Percentiles rank a stretch among this genome's conserved stretches.
Evolutionary conservation across 2,113 vertebrate species (phyloP).

Genomic region (Porphyrio hochstetteri): DNA sequence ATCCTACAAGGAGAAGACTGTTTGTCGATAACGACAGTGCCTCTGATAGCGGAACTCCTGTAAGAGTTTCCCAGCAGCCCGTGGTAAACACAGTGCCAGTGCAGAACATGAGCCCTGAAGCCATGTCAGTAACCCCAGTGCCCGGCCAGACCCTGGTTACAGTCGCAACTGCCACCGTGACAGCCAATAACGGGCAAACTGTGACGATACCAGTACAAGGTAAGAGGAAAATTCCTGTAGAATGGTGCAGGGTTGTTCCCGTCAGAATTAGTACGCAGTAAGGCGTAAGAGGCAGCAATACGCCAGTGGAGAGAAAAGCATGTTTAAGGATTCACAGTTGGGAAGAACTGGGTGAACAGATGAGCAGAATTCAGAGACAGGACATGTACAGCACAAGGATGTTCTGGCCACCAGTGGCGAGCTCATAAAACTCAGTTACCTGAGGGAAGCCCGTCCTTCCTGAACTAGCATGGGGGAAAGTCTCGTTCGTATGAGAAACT

Average conservation of each 20-base stretch:
- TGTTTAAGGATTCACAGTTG: neutral
- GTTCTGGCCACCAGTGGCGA: neutral
- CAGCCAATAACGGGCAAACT: slow-evolving; percentile 85
- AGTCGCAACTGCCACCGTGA: slow-evolving; percentile 86
- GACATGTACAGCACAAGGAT: neutral
- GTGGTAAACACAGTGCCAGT: slow-evolving; percentile 73
- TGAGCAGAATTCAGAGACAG: neutral
- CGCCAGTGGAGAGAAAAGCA: too few relatives aligned
- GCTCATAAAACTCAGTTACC: neutral
- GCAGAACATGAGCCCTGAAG: slow-evolving; percentile 71
- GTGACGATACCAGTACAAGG: slow-evolving; percentile 87
- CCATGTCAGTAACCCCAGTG: slow-evolving; percentile 77
- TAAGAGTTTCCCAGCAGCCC: slow-evolving; percentile 64
- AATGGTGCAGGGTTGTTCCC: neutral
- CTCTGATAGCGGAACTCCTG: slow-evolving; percentile 40
- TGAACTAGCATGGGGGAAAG: neutral
- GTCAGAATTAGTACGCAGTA: fast-evolving
- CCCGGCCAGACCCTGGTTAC: slow-evolving; percentile 89
- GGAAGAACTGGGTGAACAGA: neutral
- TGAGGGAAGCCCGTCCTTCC: neutral
- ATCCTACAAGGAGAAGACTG: slow-evolving; percentile 74
- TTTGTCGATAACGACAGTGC: slow-evolving; percentile 71
- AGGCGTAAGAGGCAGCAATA: neutral
- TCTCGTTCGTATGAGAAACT: neutral
- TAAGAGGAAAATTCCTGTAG: slow-evolving; percentile 10